Conservation (phyloP, 64 coral and sea anemone species). For the Cladopsammia gracilis region DNA sequence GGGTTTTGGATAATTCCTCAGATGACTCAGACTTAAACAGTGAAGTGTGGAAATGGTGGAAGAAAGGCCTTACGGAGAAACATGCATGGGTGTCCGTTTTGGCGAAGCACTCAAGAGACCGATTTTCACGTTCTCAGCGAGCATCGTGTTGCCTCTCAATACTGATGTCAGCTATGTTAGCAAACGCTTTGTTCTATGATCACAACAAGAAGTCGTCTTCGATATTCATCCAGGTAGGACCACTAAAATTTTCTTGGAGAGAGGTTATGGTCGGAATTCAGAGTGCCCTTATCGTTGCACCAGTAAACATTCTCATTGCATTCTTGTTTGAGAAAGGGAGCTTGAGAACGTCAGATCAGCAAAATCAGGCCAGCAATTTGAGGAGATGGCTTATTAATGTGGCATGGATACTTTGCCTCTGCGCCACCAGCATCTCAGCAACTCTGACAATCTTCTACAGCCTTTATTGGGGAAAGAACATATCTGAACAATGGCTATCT, state of each 20-base stretch:
- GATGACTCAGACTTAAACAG: background rate
- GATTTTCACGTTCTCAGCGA: slow-evolving; percentile 38
- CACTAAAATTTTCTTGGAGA: background rate
- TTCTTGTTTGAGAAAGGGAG: slow-evolving; percentile 34
- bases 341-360: background rate
- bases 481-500: slow-evolving; percentile 1
- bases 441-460: background rate
- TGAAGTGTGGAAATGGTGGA: background rate
- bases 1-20: background rate
- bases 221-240: background rate
- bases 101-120: background rate
- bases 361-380: background rate
- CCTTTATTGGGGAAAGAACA: background rate
- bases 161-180: slow-evolving; percentile 49
- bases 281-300: slow-evolving; percentile 24
- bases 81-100: slow-evolving; percentile 69
- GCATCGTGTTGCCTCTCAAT: slow-evolving; percentile 53
- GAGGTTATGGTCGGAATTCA: slow-evolving; percentile 15
- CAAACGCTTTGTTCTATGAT: slow-evolving; percentile 53
- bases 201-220: background rate
- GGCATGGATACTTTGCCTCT: background rate
- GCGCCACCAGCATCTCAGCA: background rate
- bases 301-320: slow-evolving; percentile 23
- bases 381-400: background rate
- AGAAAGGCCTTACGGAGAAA: slow-evolving; percentile 32